Evolutionary conservation across 2,113 vertebrate species (phyloP).

Genomic region (Tor tambroides): DNA sequence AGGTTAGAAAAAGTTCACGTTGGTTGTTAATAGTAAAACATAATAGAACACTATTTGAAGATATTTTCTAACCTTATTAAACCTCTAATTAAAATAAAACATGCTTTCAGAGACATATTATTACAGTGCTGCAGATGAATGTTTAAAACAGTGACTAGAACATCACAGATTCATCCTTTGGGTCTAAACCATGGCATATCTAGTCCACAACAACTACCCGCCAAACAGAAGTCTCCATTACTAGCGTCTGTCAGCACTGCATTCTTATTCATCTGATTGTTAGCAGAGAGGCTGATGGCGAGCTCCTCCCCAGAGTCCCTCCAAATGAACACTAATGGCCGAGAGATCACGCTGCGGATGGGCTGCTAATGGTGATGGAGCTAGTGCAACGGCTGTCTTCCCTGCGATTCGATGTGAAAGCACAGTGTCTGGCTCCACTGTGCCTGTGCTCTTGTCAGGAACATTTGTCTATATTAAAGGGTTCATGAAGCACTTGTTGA

Average conservation of each 20-base stretch:
- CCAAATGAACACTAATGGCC: constrained; percentile 61
- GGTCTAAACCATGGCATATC: neutral
- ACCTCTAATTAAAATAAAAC: neutral
- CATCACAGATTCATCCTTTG: neutral
- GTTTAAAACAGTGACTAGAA: neutral
- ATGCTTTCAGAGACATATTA: neutral
- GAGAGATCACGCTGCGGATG: constrained; percentile 58
- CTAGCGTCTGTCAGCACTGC: constrained; percentile 26
- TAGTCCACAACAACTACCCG: neutral
- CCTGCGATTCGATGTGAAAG: constrained; percentile 38
- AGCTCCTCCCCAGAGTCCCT: constrained; percentile 48
- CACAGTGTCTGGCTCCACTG: constrained; percentile 23
- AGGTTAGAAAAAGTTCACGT: neutral
- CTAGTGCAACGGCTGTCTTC: constrained; percentile 54
- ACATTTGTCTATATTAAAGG: constrained; percentile 28
- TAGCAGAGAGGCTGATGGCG: constrained; percentile 46
- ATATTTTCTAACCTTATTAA: neutral
- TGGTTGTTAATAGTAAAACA: neutral
- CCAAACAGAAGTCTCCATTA: constrained; percentile 19
- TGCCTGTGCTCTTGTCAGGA: neutral
- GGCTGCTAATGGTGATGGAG: constrained; percentile 67
- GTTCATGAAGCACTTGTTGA: constrained; percentile 20
- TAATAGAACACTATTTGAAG: no score
- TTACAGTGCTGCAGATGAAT: neutral
- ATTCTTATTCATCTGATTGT: constrained; percentile 38